phyloP scores from a whole-genome alignment of 1,140 invertebrate species.

The Mactra quadrangularis region DNA sequence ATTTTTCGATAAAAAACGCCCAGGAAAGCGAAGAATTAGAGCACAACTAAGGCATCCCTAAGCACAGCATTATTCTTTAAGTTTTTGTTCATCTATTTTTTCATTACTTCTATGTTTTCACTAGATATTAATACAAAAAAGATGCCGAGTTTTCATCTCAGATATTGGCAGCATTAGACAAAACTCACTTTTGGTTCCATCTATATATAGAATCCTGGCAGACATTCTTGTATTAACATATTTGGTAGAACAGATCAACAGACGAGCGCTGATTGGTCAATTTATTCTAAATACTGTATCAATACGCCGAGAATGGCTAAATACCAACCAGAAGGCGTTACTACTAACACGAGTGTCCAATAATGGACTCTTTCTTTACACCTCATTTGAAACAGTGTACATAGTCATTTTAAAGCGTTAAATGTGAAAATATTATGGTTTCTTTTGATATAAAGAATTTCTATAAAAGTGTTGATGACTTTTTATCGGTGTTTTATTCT shows the following conservation, averaged over 20 bases:
- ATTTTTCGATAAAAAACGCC: too few species aligned
- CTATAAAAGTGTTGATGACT: neutral
- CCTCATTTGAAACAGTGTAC: slow-evolving; percentile 5
- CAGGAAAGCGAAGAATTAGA: too few species aligned
- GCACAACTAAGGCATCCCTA: too few species aligned
- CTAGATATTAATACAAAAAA: too few species aligned
- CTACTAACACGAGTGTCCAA: neutral
- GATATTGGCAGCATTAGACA: too few species aligned
- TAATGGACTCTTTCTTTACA: neutral
- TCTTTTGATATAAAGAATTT: neutral
- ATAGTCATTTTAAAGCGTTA: neutral
- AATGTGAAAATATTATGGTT: slow-evolving; percentile 9
- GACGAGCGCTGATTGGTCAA: neutral
- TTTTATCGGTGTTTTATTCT: neutral
- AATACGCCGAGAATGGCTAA: neutral
- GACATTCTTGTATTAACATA: too few species aligned
- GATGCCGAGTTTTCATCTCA: too few species aligned
- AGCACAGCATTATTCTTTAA: too few species aligned
- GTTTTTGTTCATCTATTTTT: neutral
- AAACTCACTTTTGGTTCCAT: too few species aligned
- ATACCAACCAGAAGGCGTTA: neutral
- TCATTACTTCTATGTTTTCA: too few species aligned
- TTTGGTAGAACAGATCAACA: neutral
- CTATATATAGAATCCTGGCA: too few species aligned
- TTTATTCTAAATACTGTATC: neutral